Conservation (phyloP, 2,888 invertebrate species). For the Tyria jacobaeae region DNA sequence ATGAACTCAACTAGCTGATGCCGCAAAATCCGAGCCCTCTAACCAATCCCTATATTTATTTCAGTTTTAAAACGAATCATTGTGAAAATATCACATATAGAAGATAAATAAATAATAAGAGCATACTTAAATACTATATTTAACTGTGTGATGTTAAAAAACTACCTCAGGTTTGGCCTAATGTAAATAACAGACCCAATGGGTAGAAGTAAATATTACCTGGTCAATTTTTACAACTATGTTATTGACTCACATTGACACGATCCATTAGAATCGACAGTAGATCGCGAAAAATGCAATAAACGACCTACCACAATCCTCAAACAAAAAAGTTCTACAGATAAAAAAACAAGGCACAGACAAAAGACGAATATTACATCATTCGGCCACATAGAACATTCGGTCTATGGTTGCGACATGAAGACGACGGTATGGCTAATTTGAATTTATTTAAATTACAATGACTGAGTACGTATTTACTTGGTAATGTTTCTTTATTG, state of each 20-base stretch:
- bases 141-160: neutral
- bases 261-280: conserved; percentile 42
- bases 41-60: too few species aligned
- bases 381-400: conserved; percentile 45
- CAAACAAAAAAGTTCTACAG: conserved; percentile 38
- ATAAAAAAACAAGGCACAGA: conserved; percentile 39
- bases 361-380: conserved; percentile 62
- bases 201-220: conserved; percentile 9
- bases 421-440: conserved; percentile 61
- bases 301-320: conserved; percentile 64
- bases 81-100: too few species aligned
- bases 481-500: conserved; percentile 76
- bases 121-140: too few species aligned
- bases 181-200: neutral
- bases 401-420: conserved; percentile 65
- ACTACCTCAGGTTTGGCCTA: neutral
- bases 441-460: conserved; percentile 85
- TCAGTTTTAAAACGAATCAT: too few species aligned
- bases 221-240: conserved; percentile 10
- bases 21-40: too few species aligned
- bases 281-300: conserved; percentile 49
- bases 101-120: too few species aligned
- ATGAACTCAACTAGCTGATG: too few species aligned
- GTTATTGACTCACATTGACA: conserved; percentile 17
- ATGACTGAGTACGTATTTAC: conserved; percentile 75